Evolutionary conservation across 1,140 invertebrate species (phyloP).

Genomic region (Caerostris darwini): DNA sequence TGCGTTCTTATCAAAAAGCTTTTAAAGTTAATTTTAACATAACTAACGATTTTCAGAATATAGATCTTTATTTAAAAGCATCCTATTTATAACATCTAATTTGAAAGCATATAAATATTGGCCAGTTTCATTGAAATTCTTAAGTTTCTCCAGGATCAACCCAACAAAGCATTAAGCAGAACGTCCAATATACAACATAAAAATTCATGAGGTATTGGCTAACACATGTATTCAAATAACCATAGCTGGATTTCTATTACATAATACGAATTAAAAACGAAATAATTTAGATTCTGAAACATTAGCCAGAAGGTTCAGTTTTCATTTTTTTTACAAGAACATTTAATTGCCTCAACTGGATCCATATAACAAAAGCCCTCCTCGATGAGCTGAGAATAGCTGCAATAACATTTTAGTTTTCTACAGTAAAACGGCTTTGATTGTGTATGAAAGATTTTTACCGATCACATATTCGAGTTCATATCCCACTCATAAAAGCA

Average conservation of each 20-base stretch:
- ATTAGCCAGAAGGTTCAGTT: neutral
- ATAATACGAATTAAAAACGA: neutral
- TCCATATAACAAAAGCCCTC: conserved; percentile 12
- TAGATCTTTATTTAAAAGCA: too few relatives aligned
- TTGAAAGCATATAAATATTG: neutral
- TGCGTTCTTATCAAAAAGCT: too few relatives aligned
- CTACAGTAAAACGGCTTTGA: conserved; percentile 44
- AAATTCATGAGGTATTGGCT: neutral
- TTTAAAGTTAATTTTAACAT: too few relatives aligned
- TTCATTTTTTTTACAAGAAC: neutral
- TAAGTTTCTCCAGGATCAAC: neutral
- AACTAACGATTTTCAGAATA: too few relatives aligned
- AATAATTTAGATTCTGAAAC: conserved; percentile 40
- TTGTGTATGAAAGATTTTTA: conserved; percentile 61
- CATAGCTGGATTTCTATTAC: neutral
- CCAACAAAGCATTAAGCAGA: conserved; percentile 1
- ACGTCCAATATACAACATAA: conserved; percentile 26
- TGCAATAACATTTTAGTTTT: conserved; percentile 51
- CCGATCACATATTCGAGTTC: conserved; percentile 42
- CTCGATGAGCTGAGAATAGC: conserved; percentile 51
- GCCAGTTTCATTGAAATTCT: conserved; percentile 26
- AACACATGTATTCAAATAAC: neutral
- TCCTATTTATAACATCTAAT: too few relatives aligned
- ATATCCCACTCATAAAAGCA: conserved; percentile 63
- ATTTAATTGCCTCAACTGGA: conserved; percentile 14